These are phyloP conservation scores for Pteropus alecto DNA, from an alignment of 2,113 vertebrate species.

Conservation along the genomic window DNA sequence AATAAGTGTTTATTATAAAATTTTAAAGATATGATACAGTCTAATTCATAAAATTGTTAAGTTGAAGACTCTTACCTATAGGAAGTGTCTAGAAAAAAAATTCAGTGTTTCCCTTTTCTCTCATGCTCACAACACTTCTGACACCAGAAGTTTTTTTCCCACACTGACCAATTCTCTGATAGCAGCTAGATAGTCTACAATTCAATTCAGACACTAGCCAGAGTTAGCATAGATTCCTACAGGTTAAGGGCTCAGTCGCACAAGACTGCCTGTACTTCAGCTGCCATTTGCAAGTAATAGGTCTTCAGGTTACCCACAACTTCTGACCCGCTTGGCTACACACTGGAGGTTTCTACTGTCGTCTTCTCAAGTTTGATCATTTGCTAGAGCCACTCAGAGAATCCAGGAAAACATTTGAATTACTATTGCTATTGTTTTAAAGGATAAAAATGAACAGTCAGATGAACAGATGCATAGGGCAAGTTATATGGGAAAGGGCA, in stretches of 20 bases:
- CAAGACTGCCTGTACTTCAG: neutral
- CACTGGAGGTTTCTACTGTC: neutral
- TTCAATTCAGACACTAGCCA: neutral
- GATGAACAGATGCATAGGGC: neutral
- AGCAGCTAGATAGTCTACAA: neutral
- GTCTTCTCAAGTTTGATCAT: neutral
- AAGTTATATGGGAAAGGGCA: neutral
- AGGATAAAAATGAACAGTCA: neutral
- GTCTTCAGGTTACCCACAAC: neutral
- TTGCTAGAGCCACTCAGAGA: neutral
- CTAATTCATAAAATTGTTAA: constrained; percentile 9
- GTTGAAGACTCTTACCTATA: neutral
- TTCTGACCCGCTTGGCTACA: neutral
- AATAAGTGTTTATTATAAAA: neutral
- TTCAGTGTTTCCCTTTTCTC: neutral
- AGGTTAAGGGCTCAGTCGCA: neutral
- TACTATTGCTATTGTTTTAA: neutral
- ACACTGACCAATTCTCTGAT: neutral
- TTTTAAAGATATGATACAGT: neutral
- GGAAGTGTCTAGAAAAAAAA: neutral
- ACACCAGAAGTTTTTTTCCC: neutral
- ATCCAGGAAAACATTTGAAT: neutral
- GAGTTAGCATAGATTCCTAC: neutral
- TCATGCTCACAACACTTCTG: neutral
- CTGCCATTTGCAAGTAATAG: neutral